A percentile compares a stretch with the other conserved stretches of the same genome.
These are phyloP conservation scores for Sesamia nonagrioides DNA, from an alignment of 1,140 invertebrate genomes.

Conservation along the genomic window DNA sequence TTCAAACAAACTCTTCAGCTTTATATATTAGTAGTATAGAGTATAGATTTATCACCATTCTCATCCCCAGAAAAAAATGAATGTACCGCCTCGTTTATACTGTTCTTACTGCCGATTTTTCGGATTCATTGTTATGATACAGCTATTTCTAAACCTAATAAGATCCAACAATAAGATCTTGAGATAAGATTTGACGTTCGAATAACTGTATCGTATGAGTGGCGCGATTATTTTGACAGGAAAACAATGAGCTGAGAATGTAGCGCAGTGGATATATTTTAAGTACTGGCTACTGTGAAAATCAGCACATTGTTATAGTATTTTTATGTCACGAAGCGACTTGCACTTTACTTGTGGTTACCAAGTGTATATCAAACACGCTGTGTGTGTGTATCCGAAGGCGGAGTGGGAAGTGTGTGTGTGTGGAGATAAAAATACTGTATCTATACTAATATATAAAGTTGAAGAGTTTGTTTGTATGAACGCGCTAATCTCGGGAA, in stretches of 20 bases:
- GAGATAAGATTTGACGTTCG: background rate
- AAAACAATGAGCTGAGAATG: background rate
- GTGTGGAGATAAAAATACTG: too few relatives aligned
- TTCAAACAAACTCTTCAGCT: too few relatives aligned
- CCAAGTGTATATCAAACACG: too few relatives aligned
- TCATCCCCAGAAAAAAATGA: background rate
- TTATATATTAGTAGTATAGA: too few relatives aligned
- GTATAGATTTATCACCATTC: too few relatives aligned
- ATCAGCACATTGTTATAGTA: background rate
- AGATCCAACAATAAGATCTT: background rate
- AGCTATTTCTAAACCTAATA: background rate
- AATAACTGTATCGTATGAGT: background rate
- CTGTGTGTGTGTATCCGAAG: too few relatives aligned
- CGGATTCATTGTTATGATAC: background rate
- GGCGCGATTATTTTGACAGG: background rate
- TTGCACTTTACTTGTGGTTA: too few relatives aligned
- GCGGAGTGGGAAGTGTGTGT: too few relatives aligned
- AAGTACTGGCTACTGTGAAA: background rate
- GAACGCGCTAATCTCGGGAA: too few relatives aligned
- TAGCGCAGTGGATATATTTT: background rate
- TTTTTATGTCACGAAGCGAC: too few relatives aligned
- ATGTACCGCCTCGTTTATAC: constrained; percentile 1
- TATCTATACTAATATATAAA: too few relatives aligned
- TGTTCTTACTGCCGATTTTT: background rate
- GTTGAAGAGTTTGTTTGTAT: too few relatives aligned